A percentile compares a stretch with the other conserved stretches of the same genome.
phyloP scores from a whole-genome alignment of 2,113 vertebrate species.

The Grammomys surdaster region DNA sequence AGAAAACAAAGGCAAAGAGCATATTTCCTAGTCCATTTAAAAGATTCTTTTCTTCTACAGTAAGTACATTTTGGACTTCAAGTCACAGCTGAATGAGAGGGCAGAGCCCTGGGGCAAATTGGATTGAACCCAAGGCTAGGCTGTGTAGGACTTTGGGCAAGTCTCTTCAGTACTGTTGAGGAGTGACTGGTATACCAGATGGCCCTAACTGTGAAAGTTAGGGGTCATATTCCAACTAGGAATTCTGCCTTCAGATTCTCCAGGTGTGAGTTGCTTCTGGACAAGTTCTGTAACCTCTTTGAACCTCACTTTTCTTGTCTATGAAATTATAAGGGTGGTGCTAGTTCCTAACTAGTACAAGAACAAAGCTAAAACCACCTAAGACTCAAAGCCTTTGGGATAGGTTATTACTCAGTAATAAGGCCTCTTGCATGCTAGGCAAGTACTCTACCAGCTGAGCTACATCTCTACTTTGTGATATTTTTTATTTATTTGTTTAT shows the following conservation, averaged over 20 bases:
- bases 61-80: not conserved
- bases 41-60: not conserved
- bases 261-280: not conserved
- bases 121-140: not conserved
- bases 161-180: not conserved
- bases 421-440: not conserved
- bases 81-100: not conserved
- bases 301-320: slow-evolving; percentile 13
- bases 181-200: too few species aligned
- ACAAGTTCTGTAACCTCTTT: not conserved
- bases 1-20: slow-evolving; percentile 30
- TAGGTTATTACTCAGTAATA: not conserved
- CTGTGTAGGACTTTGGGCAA: rapidly evolving
- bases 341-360: slow-evolving; percentile 5
- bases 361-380: not conserved
- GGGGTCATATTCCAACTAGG: not conserved
- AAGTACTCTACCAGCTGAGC: not conserved
- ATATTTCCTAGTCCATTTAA: slow-evolving; percentile 6
- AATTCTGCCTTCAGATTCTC: not conserved
- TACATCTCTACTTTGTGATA: not conserved
- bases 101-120: not conserved
- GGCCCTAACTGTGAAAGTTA: not conserved
- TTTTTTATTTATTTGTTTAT: slow-evolving; percentile 8
- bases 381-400: not conserved
- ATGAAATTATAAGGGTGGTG: not conserved